Percentiles rank a stretch among this genome's conserved stretches.
Evolutionary conservation across 2,113 vertebrate species (phyloP).

Genomic region (Antennarius striatus): DNA sequence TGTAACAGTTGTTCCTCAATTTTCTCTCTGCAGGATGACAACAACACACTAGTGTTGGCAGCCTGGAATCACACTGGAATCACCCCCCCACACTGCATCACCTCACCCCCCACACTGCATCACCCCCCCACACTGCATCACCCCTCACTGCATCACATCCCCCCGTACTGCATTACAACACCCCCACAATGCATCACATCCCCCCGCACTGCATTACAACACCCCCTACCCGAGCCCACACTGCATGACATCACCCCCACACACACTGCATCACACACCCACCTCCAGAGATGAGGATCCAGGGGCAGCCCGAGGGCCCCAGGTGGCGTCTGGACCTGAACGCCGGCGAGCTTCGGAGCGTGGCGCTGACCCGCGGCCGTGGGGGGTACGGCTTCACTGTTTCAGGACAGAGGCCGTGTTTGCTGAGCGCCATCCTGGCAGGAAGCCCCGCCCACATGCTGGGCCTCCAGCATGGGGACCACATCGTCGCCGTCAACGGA

Average conservation of each 20-base stretch:
- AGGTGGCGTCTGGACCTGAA: conserved; percentile 81
- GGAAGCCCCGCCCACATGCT: conserved; percentile 90
- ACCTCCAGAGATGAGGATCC: conserved; percentile 83
- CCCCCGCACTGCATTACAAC: too few species aligned
- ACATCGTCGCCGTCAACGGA: conserved; percentile 88
- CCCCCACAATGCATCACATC: too few species aligned
- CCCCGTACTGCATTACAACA: too few species aligned
- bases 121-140: too few species aligned
- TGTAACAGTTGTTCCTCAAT: neutral
- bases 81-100: conserved; percentile 1
- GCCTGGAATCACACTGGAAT: conserved; percentile 37
- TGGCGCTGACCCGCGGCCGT: conserved; percentile 89
- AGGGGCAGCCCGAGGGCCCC: conserved; percentile 78
- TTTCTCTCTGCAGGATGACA: conserved; percentile 53
- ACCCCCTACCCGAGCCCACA: too few species aligned
- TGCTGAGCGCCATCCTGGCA: conserved; percentile 89
- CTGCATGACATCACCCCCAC: too few species aligned
- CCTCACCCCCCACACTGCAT: too few species aligned
- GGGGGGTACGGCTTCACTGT: conserved; percentile 94
- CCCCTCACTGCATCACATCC: too few species aligned
- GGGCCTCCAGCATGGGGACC: conserved; percentile 89
- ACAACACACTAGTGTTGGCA: conserved; percentile 58
- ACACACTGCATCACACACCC: neutral
- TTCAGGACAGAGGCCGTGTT: conserved; percentile 90
- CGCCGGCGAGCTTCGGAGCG: conserved; percentile 75